Evolutionary conservation across 2,113 vertebrate genomes (phyloP).

Genomic region (Rhinolophus sinicus): DNA sequence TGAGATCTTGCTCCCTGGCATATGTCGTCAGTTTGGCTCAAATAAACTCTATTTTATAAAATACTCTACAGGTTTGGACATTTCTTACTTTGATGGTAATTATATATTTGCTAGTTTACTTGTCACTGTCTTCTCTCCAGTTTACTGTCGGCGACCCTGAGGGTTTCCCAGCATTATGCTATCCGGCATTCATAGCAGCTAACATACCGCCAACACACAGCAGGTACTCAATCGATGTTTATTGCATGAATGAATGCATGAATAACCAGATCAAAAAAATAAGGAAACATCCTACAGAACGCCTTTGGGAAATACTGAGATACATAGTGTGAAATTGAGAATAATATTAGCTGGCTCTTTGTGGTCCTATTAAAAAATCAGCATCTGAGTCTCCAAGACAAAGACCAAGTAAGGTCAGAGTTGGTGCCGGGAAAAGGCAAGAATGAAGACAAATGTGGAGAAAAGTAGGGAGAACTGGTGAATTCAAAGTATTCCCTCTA

Average conservation of each 20-base stretch:
- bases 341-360: background rate
- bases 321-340: slow-evolving; percentile 7
- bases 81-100: background rate
- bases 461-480: background rate
- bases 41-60: background rate
- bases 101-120: background rate
- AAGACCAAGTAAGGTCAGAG: background rate
- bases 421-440: background rate
- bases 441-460: background rate
- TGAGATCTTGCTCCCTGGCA: background rate
- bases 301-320: background rate
- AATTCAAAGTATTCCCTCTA: background rate
- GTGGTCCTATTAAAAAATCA: background rate
- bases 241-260: background rate
- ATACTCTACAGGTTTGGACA: background rate
- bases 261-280: background rate
- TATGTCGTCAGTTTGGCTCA: background rate
- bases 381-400: background rate
- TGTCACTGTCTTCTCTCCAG: background rate
- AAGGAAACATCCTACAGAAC: background rate
- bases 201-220: background rate
- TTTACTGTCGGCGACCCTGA: background rate
- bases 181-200: background rate
- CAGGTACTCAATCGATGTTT: background rate
- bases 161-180: background rate